Percentiles rank a stretch among this genome's conserved stretches.
Evolutionary conservation across 2,797 vertebrate species (phyloP).

Genomic region (Mormyrops boulengeri): DNA sequence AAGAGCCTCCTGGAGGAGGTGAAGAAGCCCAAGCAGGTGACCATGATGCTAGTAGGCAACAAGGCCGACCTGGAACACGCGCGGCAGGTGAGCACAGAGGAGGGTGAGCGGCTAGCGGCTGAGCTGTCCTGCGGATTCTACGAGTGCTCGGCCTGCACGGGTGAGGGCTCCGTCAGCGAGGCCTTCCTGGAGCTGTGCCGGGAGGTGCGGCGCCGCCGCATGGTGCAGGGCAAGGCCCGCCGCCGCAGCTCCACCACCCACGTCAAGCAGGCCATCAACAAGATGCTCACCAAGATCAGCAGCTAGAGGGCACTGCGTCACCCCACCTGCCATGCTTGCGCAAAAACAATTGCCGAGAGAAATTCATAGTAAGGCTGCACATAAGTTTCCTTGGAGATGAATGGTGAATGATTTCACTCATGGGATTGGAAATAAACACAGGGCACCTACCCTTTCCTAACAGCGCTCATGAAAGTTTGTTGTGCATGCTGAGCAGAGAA

Average conservation of each 20-base stretch:
- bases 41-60: constrained; percentile 89
- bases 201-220: constrained; percentile 81
- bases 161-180: constrained; percentile 82
- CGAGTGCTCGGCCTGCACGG: constrained; percentile 90
- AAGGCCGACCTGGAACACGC: constrained; percentile 91
- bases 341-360: neutral
- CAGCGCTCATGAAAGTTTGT: neutral
- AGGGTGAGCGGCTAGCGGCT: constrained; percentile 87
- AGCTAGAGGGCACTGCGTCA: constrained; percentile 60
- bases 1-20: constrained; percentile 85
- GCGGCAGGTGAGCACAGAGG: constrained; percentile 86
- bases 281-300: constrained; percentile 99
- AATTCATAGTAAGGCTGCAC: neutral
- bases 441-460: neutral
- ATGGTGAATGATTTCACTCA: neutral
- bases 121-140: constrained; percentile 94
- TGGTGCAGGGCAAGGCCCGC: constrained; percentile 87
- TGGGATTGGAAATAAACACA: neutral
- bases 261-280: constrained; percentile 97
- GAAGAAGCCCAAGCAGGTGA: constrained; percentile 89
- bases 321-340: neutral
- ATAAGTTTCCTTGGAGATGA: neutral
- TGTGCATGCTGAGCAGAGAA: neutral
- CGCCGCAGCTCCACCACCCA: constrained; percentile 95
- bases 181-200: constrained; percentile 91